Conservation (phyloP, 2,113 vertebrate genomes). For the Melanocharis versteri region DNA sequence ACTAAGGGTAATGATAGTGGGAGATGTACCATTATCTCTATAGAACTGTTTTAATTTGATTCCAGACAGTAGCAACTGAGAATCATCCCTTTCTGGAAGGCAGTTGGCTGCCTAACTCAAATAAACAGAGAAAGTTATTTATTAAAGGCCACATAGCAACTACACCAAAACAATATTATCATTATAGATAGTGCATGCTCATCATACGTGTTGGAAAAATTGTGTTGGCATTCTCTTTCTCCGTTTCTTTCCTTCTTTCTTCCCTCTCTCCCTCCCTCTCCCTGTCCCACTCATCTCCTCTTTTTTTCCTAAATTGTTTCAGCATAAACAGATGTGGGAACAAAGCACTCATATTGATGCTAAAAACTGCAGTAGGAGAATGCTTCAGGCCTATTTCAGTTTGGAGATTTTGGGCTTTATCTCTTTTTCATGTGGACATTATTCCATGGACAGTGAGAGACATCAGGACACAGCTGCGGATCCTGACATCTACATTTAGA, state of each 20-base stretch:
- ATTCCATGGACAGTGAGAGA: neutral
- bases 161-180: neutral
- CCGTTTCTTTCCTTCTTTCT: neutral
- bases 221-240: neutral
- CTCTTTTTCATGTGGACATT: neutral
- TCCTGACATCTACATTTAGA: neutral
- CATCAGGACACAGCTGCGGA: neutral
- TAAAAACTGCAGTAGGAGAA: neutral
- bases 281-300: neutral
- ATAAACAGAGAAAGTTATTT: neutral
- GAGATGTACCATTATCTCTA: neutral
- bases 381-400: neutral
- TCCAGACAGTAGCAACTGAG: neutral
- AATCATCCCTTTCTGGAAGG: neutral
- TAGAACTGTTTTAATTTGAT: neutral
- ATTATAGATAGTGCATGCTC: neutral
- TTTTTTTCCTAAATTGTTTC: neutral
- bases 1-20: neutral
- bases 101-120: neutral
- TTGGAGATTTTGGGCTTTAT: neutral
- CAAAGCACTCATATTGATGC: neutral
- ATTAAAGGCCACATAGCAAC: neutral
- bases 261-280: neutral
- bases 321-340: neutral
- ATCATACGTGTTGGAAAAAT: neutral